Evolutionary conservation across 2,113 vertebrate genomes (phyloP).

Genomic region (Ptyas mucosa): DNA sequence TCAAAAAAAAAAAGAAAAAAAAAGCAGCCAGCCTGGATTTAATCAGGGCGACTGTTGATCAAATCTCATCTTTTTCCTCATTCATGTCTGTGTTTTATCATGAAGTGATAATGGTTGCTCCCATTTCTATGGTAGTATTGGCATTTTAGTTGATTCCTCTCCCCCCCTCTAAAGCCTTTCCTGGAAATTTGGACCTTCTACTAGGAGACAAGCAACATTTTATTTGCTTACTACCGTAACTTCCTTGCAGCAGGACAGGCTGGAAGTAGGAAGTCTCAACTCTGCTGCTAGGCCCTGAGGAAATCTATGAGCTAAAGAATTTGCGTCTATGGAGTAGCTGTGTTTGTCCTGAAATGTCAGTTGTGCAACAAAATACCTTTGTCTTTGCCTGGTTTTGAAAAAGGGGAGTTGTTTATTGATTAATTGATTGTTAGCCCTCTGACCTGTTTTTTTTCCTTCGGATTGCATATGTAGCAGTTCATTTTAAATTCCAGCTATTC

Average conservation of each 20-base stretch:
- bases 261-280: not conserved
- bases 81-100: not conserved
- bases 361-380: not conserved
- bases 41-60: not conserved
- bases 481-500: not conserved
- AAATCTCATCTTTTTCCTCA: not conserved
- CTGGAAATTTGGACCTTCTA: not conserved
- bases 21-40: not conserved
- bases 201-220: not conserved
- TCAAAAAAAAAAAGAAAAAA: not conserved
- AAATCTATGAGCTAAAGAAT: not conserved
- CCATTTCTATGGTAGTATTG: not conserved
- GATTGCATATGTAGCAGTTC: not conserved
- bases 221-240: not conserved
- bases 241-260: not conserved
- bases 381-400: not conserved
- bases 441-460: not conserved
- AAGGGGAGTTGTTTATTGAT: not conserved
- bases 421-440: not conserved
- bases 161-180: accelerated
- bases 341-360: not conserved
- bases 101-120: accelerated
- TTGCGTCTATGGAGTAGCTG: not conserved
- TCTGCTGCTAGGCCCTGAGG: not conserved
- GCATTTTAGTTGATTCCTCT: not conserved